Evolutionary conservation across 2,797 vertebrate species (phyloP).

Genomic region (Graptemys geographica): DNA sequence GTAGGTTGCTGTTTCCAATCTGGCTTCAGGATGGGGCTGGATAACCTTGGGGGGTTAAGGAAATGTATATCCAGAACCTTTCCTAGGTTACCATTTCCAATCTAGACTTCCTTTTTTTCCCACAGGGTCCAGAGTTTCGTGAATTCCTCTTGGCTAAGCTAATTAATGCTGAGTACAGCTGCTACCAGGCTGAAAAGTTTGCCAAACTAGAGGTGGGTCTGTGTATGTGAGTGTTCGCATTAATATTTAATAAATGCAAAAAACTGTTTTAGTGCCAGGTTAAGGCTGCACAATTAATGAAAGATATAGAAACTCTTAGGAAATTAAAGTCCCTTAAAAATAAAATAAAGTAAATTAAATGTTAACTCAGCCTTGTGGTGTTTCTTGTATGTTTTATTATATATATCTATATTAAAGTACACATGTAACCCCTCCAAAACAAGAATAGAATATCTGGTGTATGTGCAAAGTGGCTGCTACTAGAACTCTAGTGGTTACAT

Average conservation of each 20-base stretch:
- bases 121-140: constrained; percentile 88
- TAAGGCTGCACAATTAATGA: neutral
- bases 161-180: constrained; percentile 94
- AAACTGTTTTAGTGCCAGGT: neutral
- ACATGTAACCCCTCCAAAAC: neutral
- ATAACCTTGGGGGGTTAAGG: neutral
- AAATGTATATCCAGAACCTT: neutral
- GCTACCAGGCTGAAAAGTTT: constrained; percentile 95
- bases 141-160: constrained; percentile 94
- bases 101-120: constrained; percentile 16
- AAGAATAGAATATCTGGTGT: neutral
- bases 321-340: neutral
- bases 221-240: neutral
- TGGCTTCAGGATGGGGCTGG: neutral
- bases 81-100: neutral
- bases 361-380: neutral
- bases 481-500: neutral
- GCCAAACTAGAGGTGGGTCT: constrained; percentile 91
- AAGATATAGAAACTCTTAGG: neutral
- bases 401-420: neutral
- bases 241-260: neutral
- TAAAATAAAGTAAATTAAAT: neutral
- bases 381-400: constrained; percentile 3
- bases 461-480: neutral
- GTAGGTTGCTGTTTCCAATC: neutral